Evolutionary conservation across 2,888 invertebrate species (phyloP).

Genomic region (Meliscaeva auricollis): DNA sequence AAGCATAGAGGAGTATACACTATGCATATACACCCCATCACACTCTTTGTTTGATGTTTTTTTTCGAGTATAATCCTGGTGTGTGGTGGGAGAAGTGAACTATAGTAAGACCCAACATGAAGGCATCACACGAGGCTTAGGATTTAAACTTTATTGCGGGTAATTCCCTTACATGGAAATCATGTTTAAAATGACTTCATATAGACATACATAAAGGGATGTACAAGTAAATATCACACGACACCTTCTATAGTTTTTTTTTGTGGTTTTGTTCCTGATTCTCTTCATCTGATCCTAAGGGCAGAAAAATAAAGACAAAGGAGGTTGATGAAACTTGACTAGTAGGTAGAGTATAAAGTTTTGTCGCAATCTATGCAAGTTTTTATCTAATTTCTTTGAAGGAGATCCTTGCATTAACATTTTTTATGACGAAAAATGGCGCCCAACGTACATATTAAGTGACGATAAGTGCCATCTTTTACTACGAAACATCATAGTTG

Average conservation of each 20-base stretch:
- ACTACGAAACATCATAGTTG: too few relatives aligned
- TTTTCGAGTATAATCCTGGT: constrained; percentile 60
- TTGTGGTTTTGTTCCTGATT: background rate
- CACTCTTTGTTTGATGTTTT: background rate
- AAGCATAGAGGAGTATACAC: too few relatives aligned
- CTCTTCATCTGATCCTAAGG: background rate
- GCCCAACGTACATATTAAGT: too few relatives aligned
- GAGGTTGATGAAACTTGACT: background rate
- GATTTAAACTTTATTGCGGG: constrained; percentile 71
- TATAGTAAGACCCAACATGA: constrained; percentile 43
- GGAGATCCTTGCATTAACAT: too few relatives aligned
- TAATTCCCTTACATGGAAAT: constrained; percentile 70
- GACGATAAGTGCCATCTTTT: too few relatives aligned
- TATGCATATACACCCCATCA: too few relatives aligned
- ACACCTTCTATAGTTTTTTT: constrained; percentile 13
- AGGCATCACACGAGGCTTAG: constrained; percentile 76
- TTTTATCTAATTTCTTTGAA: too few relatives aligned
- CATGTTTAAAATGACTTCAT: constrained; percentile 66
- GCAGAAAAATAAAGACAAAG: constrained; percentile 14
- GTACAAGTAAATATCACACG: constrained; percentile 3
- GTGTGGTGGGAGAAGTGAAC: constrained; percentile 40
- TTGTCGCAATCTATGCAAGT: too few relatives aligned
- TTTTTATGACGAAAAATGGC: too few relatives aligned
- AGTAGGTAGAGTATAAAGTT: too few relatives aligned
- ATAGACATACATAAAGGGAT: constrained; percentile 5